A percentile compares a stretch with the other conserved stretches of the same genome.
These are phyloP conservation scores for Eurytoma adleriae DNA, from an alignment of 2,888 invertebrate species.

Conservation along the genomic window DNA sequence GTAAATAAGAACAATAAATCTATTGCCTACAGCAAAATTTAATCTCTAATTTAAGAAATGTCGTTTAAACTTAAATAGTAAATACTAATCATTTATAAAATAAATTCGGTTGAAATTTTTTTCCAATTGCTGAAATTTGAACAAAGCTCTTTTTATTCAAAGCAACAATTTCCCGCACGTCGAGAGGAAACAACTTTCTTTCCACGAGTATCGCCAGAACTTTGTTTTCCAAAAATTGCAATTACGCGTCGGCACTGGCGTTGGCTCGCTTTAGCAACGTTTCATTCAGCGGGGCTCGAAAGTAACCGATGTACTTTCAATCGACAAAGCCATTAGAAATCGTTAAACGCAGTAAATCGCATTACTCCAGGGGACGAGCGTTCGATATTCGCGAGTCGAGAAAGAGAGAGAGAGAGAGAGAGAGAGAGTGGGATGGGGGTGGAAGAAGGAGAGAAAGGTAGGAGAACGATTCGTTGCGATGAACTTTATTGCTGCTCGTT, in stretches of 20 bases:
- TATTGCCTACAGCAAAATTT: no score
- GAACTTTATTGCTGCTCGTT: conserved; percentile 57
- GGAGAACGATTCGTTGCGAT: conserved; percentile 53
- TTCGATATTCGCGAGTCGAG: conserved; percentile 51
- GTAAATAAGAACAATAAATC: background rate
- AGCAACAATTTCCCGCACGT: background rate
- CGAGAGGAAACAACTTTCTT: background rate
- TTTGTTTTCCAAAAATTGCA: conserved; percentile 41
- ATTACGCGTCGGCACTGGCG: conserved; percentile 20
- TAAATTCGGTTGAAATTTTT: background rate
- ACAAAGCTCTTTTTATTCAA: background rate
- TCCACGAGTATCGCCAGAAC: background rate
- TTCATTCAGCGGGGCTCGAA: conserved; percentile 25
- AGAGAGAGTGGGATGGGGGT: conserved; percentile 7
- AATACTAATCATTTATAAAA: no score
- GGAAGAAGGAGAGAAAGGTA: conserved; percentile 3
- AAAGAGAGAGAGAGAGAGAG: conserved; percentile 9
- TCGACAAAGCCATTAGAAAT: conserved; percentile 57
- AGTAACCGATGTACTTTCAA: conserved; percentile 54
- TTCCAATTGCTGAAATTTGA: background rate
- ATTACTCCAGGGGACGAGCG: conserved; percentile 37
- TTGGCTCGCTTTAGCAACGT: conserved; percentile 20
- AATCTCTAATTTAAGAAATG: no score
- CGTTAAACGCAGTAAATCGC: conserved; percentile 57
- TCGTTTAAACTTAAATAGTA: no score